Percentiles rank a stretch among this genome's conserved stretches.
These are phyloP conservation scores for Petrolisthes cinctipes DNA, from an alignment of 2,888 invertebrate genomes.

Conservation along the genomic window DNA sequence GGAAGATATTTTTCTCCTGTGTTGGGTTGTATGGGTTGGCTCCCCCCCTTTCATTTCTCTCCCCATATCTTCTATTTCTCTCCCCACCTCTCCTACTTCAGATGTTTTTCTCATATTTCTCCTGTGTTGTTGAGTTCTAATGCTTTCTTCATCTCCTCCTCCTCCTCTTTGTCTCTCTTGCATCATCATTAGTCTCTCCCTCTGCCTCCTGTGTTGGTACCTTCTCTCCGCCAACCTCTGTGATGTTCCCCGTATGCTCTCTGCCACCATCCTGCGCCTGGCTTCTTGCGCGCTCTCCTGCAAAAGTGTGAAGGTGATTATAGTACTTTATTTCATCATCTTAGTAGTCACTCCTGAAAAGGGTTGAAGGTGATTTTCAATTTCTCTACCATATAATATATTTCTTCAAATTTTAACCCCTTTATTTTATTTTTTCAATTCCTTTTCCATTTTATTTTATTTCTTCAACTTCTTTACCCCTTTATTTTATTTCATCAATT, in stretches of 20 bases:
- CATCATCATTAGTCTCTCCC: not conserved
- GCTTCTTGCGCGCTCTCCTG: constrained; percentile 7
- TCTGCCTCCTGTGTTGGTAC: not conserved
- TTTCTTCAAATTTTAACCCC: too few species aligned
- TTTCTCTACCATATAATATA: too few species aligned
- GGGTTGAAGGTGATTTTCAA: too few species aligned
- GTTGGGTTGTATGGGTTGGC: too few species aligned
- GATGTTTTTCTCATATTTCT: not conserved
- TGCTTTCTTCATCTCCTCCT: not conserved
- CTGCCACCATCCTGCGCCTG: not conserved
- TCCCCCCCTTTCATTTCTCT: too few species aligned
- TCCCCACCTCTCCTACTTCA: not conserved
- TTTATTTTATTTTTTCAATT: too few species aligned
- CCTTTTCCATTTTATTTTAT: too few species aligned
- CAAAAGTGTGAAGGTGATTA: not conserved
- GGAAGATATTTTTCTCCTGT: too few species aligned
- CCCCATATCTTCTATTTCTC: not conserved
- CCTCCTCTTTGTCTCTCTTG: constrained; percentile 1
- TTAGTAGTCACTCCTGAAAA: too few species aligned
- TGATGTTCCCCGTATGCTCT: not conserved
- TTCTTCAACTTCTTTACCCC: too few species aligned
- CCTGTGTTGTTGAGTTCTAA: not conserved
- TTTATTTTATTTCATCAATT: too few species aligned
- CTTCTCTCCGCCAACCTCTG: constrained; percentile 3
- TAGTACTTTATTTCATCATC: too few species aligned